phyloP scores from a whole-genome alignment of 2,113 vertebrate genomes.

The Stomatorhinus ivindoensis region DNA sequence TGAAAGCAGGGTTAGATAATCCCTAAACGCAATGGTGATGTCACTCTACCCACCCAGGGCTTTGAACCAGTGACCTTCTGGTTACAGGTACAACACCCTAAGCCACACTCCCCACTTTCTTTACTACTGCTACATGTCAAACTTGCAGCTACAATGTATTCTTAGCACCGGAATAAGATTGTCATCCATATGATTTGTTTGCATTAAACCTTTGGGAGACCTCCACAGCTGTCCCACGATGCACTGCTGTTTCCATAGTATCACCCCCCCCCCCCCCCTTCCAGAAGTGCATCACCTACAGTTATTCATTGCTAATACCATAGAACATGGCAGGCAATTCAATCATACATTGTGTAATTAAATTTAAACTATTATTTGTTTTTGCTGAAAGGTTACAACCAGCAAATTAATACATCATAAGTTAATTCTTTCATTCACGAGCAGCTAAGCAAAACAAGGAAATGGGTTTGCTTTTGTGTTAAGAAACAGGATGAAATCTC shows the following conservation, averaged over 20 bases:
- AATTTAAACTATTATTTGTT: background rate
- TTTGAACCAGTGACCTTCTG: background rate
- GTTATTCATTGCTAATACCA: constrained; percentile 3
- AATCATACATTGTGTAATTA: constrained; percentile 6
- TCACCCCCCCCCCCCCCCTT: background rate
- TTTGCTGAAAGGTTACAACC: constrained; percentile 1
- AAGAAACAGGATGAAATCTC: background rate
- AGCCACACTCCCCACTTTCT: background rate
- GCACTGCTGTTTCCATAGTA: background rate
- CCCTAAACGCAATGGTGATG: background rate
- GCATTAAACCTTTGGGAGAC: background rate
- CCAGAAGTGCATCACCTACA: background rate
- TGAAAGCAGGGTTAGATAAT: background rate
- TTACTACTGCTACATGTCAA: background rate
- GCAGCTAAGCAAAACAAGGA: background rate
- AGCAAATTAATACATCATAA: background rate
- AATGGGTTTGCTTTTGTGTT: background rate
- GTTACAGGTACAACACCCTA: background rate
- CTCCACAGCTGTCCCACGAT: background rate
- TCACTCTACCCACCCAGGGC: background rate
- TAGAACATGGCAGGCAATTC: background rate
- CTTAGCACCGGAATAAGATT: background rate
- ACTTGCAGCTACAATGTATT: background rate
- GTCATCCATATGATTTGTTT: background rate
- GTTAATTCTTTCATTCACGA: background rate